Evolutionary conservation across 1,140 invertebrate genomes (phyloP).

Genomic region (Heliconius himera): DNA sequence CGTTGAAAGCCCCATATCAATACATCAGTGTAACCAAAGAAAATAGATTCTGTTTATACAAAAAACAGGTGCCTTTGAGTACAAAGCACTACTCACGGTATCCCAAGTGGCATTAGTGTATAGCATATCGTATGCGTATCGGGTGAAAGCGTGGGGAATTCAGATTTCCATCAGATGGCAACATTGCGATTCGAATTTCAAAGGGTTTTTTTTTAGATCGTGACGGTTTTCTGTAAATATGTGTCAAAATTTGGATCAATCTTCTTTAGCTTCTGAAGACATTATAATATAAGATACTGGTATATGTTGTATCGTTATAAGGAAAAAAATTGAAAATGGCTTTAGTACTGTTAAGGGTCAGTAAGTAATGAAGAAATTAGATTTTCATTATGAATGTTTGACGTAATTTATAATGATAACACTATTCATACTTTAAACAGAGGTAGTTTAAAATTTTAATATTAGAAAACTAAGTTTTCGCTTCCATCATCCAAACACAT

Average conservation of each 20-base stretch:
- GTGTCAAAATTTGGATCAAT: constrained; percentile 1
- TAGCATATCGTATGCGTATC: constrained; percentile 76
- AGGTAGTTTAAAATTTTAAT: too few relatives aligned
- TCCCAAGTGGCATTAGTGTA: constrained; percentile 75
- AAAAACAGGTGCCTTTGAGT: constrained; percentile 77
- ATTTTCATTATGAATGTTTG: too few relatives aligned
- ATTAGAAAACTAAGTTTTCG: too few relatives aligned
- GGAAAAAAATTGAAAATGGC: too few relatives aligned
- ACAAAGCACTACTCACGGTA: constrained; percentile 70
- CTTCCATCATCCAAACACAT: too few relatives aligned
- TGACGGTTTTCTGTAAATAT: constrained; percentile 14
- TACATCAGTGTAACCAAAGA: constrained; percentile 50
- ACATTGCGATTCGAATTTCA: constrained; percentile 68
- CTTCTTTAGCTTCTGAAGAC: background rate
- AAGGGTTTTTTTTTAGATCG: constrained; percentile 60
- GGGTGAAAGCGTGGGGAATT: constrained; percentile 75
- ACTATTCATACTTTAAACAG: too few relatives aligned
- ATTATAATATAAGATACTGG: background rate
- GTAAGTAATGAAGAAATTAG: too few relatives aligned
- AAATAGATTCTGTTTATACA: constrained; percentile 72
- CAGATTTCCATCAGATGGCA: constrained; percentile 70
- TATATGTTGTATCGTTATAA: background rate
- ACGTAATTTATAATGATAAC: too few relatives aligned
- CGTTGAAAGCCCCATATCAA: constrained; percentile 47
- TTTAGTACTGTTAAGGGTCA: too few relatives aligned